Conservation (phyloP, 1,140 invertebrate species). For the Acyrthosiphon pisum region DNA sequence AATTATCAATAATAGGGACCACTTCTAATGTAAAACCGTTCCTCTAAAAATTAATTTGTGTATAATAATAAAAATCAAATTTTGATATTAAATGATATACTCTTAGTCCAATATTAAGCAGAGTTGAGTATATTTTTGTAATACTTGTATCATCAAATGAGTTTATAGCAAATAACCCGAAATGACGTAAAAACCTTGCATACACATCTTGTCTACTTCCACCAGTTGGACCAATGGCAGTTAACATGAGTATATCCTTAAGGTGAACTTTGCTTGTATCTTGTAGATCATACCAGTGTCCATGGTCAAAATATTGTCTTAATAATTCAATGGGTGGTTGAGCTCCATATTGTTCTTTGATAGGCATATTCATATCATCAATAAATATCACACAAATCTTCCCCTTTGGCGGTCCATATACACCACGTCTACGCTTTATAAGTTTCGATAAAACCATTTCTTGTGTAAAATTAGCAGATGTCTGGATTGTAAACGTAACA, state of each 20-base stretch:
- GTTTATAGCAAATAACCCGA: conserved; percentile 85
- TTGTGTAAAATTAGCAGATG: conserved; percentile 84
- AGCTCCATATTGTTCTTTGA: conserved; percentile 83
- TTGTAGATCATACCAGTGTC: conserved; percentile 85
- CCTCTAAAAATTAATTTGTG: conserved; percentile 62
- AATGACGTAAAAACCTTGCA: conserved; percentile 83
- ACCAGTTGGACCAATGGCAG: conserved; percentile 87
- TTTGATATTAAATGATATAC: conserved; percentile 53
- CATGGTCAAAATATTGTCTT: conserved; percentile 92
- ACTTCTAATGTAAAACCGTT: conserved; percentile 83
- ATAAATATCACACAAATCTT: conserved; percentile 70
- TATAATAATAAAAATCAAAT: background rate
- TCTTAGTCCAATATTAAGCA: conserved; percentile 74
- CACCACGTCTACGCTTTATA: conserved; percentile 84
- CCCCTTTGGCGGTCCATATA: conserved; percentile 91
- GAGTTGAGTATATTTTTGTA: conserved; percentile 80
- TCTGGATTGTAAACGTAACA: conserved; percentile 91
- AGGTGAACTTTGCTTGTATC: conserved; percentile 79
- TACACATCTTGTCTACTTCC: conserved; percentile 87
- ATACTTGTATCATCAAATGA: conserved; percentile 85
- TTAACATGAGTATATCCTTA: conserved; percentile 79
- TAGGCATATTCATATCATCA: conserved; percentile 90
- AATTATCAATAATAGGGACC: conserved; percentile 71
- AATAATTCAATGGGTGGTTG: conserved; percentile 91
- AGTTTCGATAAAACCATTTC: conserved; percentile 95